Evolutionary conservation across 2,888 invertebrate genomes (phyloP), one percentile per base, ranked within the genome.

Genomic region (Sialis fuliginosa): DNA sequence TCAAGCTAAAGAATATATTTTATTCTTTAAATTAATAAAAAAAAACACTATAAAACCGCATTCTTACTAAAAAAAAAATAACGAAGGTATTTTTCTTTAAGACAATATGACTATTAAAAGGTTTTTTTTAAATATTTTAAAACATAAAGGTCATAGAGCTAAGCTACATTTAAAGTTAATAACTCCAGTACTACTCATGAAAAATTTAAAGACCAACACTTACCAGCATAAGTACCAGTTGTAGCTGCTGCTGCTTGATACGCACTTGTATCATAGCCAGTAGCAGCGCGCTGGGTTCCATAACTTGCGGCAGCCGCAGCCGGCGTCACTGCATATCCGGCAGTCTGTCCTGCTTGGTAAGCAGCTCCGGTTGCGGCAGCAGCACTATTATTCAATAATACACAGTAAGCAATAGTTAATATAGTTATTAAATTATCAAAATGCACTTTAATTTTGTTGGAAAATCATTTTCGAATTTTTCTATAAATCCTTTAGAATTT

Each of bases 271-370:
- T 86, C 85, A 71, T 87, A 85, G 49, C 83, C 84, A 45, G 84
- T 77, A 43, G 80, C 79, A 34, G 84, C 78, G 50, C 85, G 75
- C 60, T 88, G 88, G 41, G 89, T 83, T 51, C 83, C 81, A 66
- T 89, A 89, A 45, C 87, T 81, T 44, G 84, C 83, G 50, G 88
- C 87, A 39, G 87, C 82, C 39, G 87, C 82, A 30, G 84, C 81
- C 52, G 84, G 80, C 49, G 83, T 81, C 68, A 84, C 85, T 53
- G 83, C 86, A 70, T 87, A 88, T 53, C 86, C 85, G 46, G 86
- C 78, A 22, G 22, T 22, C 63, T 87, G 87, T 30, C 84, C 81
- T 32, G 86, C 79, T 55, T 80, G 81, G 67, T 90, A 90, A 32
- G 86, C 83, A 45, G 86, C 82, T 52, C 85, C 82, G 53, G 83